These are phyloP conservation scores for Gadus chalcogrammus DNA, from an alignment of 2,113 vertebrate genomes.

Conservation along the genomic window DNA sequence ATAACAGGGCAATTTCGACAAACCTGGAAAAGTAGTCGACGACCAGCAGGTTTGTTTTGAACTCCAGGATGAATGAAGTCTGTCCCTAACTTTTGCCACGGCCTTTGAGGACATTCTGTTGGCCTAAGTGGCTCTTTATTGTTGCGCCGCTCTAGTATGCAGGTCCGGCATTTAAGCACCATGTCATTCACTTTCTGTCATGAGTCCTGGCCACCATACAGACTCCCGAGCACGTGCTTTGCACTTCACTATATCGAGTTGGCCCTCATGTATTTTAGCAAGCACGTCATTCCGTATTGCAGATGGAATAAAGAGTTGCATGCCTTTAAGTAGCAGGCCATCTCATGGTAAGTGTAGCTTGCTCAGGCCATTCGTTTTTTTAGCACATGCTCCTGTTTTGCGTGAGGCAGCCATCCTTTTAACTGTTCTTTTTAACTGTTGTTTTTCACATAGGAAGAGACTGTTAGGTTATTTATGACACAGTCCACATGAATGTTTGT, in stretches of 20 bases:
- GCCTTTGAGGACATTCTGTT: too few species aligned
- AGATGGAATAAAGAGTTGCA: too few species aligned
- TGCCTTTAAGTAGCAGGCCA: too few species aligned
- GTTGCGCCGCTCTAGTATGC: slow-evolving; percentile 6
- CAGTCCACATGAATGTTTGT: slow-evolving; percentile 21
- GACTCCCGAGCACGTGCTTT: slow-evolving; percentile 1
- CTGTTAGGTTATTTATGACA: slow-evolving; percentile 8
- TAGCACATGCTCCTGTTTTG: too few species aligned
- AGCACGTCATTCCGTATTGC: background rate
- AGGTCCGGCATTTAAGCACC: slow-evolving; percentile 16
- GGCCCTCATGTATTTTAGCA: slow-evolving; percentile 15
- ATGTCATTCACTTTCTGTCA: slow-evolving; percentile 19
- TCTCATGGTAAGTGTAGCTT: too few species aligned
- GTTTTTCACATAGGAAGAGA: background rate
- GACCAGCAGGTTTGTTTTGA: too few species aligned
- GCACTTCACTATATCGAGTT: slow-evolving; percentile 26
- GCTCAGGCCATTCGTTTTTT: too few species aligned
- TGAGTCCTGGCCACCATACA: slow-evolving; percentile 31
- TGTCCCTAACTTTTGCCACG: too few species aligned
- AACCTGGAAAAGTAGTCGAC: background rate
- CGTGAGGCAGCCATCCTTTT: too few species aligned
- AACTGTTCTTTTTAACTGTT: too few species aligned
- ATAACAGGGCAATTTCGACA: background rate
- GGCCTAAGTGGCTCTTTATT: background rate
- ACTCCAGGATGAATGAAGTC: too few species aligned